Evolutionary conservation across 2,888 invertebrate species (phyloP).

Genomic region (Stenurella melanura): DNA sequence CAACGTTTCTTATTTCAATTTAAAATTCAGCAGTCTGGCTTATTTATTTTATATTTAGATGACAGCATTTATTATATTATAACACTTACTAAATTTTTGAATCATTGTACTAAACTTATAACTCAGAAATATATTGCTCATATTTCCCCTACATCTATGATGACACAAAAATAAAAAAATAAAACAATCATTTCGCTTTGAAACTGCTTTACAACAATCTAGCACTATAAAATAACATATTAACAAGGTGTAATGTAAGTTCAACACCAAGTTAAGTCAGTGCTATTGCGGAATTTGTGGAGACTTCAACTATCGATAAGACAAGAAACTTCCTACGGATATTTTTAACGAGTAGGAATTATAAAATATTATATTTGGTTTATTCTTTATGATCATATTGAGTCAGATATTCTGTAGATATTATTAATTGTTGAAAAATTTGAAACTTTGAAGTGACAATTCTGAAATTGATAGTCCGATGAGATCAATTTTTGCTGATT

Average conservation of each 20-base stretch:
- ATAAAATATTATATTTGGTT: no score
- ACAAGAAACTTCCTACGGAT: conserved; percentile 1
- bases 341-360: neutral
- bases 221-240: conserved; percentile 9
- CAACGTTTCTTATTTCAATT: neutral
- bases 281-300: conserved; percentile 2
- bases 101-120: neutral
- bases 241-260: conserved; percentile 29
- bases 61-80: no score
- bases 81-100: neutral
- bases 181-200: conserved; percentile 1
- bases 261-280: neutral
- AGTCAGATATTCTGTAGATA: no score
- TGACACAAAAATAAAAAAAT: conserved; percentile 12
- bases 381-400: no score
- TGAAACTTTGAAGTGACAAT: no score
- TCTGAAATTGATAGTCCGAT: no score
- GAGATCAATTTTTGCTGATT: no score
- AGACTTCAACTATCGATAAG: conserved; percentile 19
- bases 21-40: no score
- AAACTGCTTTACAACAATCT: conserved; percentile 7
- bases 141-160: conserved; percentile 5
- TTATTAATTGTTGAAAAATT: no score
- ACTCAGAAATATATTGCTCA: neutral
- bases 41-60: no score